Evolutionary conservation across 2,797 vertebrate species (phyloP), one percentile per base, ranked within the genome.

Genomic region (Pristis pectinata): DNA sequence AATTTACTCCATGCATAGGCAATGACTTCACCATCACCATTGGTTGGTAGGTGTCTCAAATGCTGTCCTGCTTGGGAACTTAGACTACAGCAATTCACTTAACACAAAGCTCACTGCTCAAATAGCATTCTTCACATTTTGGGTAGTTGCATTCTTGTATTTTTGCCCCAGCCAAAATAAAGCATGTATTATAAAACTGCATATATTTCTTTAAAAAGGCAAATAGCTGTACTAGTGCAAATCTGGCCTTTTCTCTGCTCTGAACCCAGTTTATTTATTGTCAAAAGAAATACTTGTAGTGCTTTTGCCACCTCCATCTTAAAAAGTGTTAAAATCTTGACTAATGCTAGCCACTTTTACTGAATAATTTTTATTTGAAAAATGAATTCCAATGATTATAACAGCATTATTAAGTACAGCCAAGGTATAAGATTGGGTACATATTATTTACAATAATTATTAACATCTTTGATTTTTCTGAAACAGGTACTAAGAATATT

Each of bases 261-360:
- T n/a, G 67, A 17, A 49, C 70, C 70, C 30, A 44, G 30, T 94
- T 76, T 53, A 70, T 93, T 24, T 67, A 41, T 92, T 93, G 22
- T 17, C 19, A 89, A 89, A 89, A 94, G 19, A 87, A 74, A 94
- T 89, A 79, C 61, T 41, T 91, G 92, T 94, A 94, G 92, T 94
- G 92, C 7, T 94, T 64, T 76, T 56, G 30, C 67, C 92, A 74
- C 49, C 44, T 76, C 24, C 74, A 53, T 2, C 27, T 85, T 15
- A 92, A 67, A 92, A 49, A 56, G 89, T 37, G 49, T 27, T 67
- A 70, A 92, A 67, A 70, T 67, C n/a, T 41, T 19, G 7, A 64
- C 7, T 92, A 37, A 94, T 34, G 1, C 67, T 74, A 49, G 44
- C 27, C 34, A 94, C 37, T n/a, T 76, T 56, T 34, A 91, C 59